Base-by-base conservation (phyloP, 2,888 invertebrate species). In the Amblyjoppa proteus region DNA sequence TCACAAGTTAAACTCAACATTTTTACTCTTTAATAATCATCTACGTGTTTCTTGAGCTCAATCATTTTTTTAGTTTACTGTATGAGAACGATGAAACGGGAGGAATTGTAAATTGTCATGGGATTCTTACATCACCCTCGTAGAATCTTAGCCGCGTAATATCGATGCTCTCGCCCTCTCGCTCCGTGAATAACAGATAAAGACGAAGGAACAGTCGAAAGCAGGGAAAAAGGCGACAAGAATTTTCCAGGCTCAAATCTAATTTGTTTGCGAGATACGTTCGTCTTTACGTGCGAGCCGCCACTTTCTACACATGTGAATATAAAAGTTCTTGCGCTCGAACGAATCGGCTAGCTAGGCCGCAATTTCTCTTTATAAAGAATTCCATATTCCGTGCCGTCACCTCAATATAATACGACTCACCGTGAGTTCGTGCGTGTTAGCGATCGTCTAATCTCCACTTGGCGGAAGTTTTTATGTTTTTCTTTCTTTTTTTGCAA, bases 211-310 rank as follows among this genome's bases (percentile, higher is more conserved):
- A 70, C 68, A 53, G 49, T 38, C 38, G 56, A 74, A 28, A 51
- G 28, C 28, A 25, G 31, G 13, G 3, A 53, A 71, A 34, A 58
- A 71, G 58, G 66, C 56, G 34, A 66, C 28, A 25, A 25, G n/a
- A 56, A n/a, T 9, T 66, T 51, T 49, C 20, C 41, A 68, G 58
- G 20, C 56, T 66, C 71, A 11, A 13, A 68, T 16, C 38, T 58
- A 85, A 38, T 85, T 85, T 49, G 84, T 85, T 81, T 85, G 77
- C 84, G 66, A 85, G 84, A 78, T 81, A 38, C 81, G 81, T 85
- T 74, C 75, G 75, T 81, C 73, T 78, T 78, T 75, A 70, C 74
- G 81, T 78, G 78, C 73, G 69, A 78, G 84, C 56, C 74, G 78
- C 68, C 79, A 76, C 79, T 83, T 75, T 83, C 79, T 64, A 76